A percentile compares a stretch with the other conserved stretches of the same genome.
These are phyloP conservation scores for Ctenopoma multispine DNA, from an alignment of 2,797 vertebrate species.

Conservation along the genomic window DNA sequence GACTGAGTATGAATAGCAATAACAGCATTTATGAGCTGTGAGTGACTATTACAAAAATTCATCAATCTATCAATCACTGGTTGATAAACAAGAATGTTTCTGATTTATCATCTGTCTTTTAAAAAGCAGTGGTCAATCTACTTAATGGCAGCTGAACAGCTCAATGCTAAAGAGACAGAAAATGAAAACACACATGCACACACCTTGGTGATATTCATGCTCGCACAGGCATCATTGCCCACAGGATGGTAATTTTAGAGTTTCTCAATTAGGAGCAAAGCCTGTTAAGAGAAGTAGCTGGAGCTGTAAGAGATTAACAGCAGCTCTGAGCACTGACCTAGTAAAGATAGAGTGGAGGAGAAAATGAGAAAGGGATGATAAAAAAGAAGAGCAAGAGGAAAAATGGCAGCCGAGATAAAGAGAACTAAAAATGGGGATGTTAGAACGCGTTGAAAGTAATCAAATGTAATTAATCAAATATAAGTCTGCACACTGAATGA, in stretches of 20 bases:
- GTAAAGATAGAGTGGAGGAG: constrained; percentile 53
- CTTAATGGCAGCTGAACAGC: constrained; percentile 7
- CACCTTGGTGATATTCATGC: constrained; percentile 10
- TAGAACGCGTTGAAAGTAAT: neutral
- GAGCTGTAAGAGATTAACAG: constrained; percentile 71
- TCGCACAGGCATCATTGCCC: constrained; percentile 9
- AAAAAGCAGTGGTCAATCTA: neutral
- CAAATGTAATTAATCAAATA: constrained; percentile 2
- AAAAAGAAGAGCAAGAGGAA: neutral
- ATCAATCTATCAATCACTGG: neutral
- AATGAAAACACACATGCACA: constrained; percentile 1
- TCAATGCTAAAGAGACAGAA: neutral
- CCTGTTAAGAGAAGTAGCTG: constrained; percentile 74
- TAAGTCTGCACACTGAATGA: neutral
- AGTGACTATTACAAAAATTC: neutral
- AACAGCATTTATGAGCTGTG: constrained; percentile 20
- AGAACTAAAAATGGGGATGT: neutral
- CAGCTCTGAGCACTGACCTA: constrained; percentile 66
- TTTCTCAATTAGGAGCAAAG: constrained; percentile 75
- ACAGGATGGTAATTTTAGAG: constrained; percentile 74
- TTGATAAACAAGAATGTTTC: constrained; percentile 11
- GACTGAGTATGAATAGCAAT: constrained; percentile 24
- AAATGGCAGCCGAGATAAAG: neutral
- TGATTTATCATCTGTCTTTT: constrained; percentile 6
- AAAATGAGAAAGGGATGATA: neutral